Conservation (phyloP, 1,140 invertebrate genomes). For the Telenomus remus region DNA sequence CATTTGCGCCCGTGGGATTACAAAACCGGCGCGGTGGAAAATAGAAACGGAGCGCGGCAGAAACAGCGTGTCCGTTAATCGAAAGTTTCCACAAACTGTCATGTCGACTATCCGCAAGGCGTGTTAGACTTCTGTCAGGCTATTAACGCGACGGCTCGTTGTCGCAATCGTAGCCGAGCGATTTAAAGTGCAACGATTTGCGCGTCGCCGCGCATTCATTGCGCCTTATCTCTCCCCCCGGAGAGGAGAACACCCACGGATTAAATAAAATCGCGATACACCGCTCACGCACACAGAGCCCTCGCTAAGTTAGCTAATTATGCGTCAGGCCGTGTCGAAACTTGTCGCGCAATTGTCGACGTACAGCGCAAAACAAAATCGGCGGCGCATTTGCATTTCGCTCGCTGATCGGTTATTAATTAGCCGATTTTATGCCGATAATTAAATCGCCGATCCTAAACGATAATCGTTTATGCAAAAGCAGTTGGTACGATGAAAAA, state of each 20-base stretch:
- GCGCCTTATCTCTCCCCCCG: conserved; percentile 44
- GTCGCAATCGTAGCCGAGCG: conserved; percentile 55
- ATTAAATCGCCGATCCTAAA: too few species aligned
- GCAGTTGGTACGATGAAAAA: too few species aligned
- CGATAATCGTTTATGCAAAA: too few species aligned
- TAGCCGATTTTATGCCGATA: too few species aligned
- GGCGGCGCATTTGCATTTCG: too few species aligned
- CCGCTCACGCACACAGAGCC: conserved; percentile 48
- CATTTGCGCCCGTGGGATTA: too few species aligned
- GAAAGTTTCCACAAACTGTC: conserved; percentile 61
- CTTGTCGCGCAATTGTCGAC: conserved; percentile 45
- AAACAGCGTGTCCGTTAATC: conserved; percentile 60
- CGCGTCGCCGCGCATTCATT: conserved; percentile 55
- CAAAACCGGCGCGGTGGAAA: too few species aligned
- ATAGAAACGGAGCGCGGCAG: conserved; percentile 47
- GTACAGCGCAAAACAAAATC: too few species aligned
- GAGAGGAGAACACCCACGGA: conserved; percentile 57
- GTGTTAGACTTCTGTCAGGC: conserved; percentile 56
- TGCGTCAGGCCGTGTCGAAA: conserved; percentile 51
- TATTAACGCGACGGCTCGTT: conserved; percentile 58
- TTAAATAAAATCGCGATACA: conserved; percentile 53
- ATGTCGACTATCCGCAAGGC: conserved; percentile 56
- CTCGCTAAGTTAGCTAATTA: conserved; percentile 40
- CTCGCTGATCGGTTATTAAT: too few species aligned
- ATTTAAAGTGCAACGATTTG: conserved; percentile 58